phyloP scores from a whole-genome alignment of 2,797 vertebrate species.

The Cuculus canorus region DNA sequence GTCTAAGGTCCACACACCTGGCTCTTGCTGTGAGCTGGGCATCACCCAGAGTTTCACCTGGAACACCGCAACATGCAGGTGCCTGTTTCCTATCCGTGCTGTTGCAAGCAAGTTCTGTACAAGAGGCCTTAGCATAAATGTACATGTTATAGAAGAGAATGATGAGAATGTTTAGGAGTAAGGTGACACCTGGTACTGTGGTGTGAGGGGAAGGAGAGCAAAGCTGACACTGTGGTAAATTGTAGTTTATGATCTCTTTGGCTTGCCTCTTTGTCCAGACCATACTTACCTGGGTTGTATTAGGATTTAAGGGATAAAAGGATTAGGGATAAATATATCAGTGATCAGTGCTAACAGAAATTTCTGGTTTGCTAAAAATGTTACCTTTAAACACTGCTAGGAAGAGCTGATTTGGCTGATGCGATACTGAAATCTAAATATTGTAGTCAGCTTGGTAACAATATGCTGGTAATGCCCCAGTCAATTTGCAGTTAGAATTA shows the following conservation, averaged over 20 bases:
- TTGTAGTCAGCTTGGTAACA: neutral
- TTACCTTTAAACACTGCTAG: neutral
- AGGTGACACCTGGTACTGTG: neutral
- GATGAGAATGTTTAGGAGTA: neutral
- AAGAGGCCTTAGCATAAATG: neutral
- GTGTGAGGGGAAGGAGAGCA: neutral
- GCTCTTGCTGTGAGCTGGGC: neutral
- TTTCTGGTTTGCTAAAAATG: neutral
- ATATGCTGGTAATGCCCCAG: neutral
- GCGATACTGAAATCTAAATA: neutral
- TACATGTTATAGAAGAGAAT: neutral
- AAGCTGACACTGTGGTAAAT: neutral
- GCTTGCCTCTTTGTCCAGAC: neutral
- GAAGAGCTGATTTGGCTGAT: neutral
- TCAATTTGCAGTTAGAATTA: neutral
- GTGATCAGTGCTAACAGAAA: neutral
- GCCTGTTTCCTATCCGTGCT: neutral
- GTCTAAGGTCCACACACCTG: neutral
- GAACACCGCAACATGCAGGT: fast-evolving
- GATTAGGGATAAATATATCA: neutral
- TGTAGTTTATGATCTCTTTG: neutral
- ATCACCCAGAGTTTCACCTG: neutral
- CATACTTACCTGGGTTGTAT: neutral
- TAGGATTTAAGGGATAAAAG: constrained; percentile 43
- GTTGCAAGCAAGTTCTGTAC: neutral